These are phyloP conservation scores for Alaudala cheleensis DNA, from an alignment of 2,113 vertebrate species.

Conservation along the genomic window DNA sequence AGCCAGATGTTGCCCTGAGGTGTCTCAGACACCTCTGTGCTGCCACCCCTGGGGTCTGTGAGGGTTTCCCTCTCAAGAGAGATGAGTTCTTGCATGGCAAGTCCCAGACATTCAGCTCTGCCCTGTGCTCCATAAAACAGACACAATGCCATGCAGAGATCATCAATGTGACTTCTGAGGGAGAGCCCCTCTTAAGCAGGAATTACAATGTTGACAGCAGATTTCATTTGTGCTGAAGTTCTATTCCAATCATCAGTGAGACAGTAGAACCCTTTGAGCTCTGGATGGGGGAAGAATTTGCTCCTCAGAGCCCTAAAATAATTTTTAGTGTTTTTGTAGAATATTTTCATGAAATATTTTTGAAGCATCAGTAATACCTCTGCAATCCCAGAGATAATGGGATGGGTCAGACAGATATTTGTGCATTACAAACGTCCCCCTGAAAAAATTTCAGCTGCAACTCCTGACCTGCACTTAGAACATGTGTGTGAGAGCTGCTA, in stretches of 20 bases:
- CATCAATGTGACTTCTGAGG: accelerated
- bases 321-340: not conserved
- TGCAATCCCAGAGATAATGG: not conserved
- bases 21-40: not conserved
- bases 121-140: not conserved
- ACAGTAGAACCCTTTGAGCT: not conserved
- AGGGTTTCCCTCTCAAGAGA: not conserved
- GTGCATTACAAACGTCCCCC: not conserved
- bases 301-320: not conserved
- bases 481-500: not conserved
- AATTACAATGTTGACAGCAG: not conserved
- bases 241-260: not conserved
- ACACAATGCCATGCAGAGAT: not conserved
- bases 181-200: accelerated
- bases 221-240: not conserved
- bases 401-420: not conserved
- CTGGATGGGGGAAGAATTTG: not conserved
- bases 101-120: not conserved
- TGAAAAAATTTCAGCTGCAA: not conserved
- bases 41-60: not conserved
- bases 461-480: not conserved
- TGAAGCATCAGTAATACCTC: not conserved
- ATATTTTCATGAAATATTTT: not conserved
- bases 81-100: not conserved
- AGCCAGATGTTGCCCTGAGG: accelerated